Percentiles rank a stretch among this genome's conserved stretches.
Conservation (phyloP, 2,888 invertebrate species). For the Mythimna lalbum region DNA sequence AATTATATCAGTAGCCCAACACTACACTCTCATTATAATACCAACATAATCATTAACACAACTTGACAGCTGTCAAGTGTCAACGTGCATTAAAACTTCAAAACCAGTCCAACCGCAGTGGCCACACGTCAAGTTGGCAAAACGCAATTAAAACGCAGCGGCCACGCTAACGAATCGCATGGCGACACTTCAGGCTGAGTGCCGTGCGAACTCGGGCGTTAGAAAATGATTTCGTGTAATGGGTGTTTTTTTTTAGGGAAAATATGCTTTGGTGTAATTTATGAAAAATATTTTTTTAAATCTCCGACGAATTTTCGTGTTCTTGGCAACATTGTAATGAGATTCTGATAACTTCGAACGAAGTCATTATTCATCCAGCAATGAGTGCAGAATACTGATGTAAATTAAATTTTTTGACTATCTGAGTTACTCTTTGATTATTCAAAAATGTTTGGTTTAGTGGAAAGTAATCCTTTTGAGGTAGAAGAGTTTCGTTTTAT, state of each 20-base stretch:
- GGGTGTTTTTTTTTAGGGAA: constrained; percentile 9
- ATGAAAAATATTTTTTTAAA: too few relatives aligned
- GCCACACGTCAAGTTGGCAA: constrained; percentile 48
- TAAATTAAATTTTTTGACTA: not conserved
- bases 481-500: too few relatives aligned
- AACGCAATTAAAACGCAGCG: constrained; percentile 68
- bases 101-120: constrained; percentile 23
- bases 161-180: constrained; percentile 69
- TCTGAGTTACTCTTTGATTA: too few relatives aligned
- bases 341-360: constrained; percentile 12
- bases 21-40: constrained; percentile 15
- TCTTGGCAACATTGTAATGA: constrained; percentile 5
- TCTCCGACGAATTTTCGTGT: not conserved
- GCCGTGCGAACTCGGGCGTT: constrained; percentile 31
- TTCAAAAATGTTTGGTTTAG: too few relatives aligned
- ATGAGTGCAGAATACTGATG: not conserved
- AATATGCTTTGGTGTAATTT: not conserved
- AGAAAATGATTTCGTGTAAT: constrained; percentile 21
- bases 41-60: not conserved
- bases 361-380: not conserved
- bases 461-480: too few relatives aligned
- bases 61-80: constrained; percentile 49
- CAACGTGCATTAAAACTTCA: constrained; percentile 36
- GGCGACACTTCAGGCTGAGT: constrained; percentile 54
- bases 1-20: not conserved